Evolutionary conservation across 2,113 vertebrate species (phyloP), one percentile per base, ranked within the genome.

Genomic region (Plestiodon gilberti): DNA sequence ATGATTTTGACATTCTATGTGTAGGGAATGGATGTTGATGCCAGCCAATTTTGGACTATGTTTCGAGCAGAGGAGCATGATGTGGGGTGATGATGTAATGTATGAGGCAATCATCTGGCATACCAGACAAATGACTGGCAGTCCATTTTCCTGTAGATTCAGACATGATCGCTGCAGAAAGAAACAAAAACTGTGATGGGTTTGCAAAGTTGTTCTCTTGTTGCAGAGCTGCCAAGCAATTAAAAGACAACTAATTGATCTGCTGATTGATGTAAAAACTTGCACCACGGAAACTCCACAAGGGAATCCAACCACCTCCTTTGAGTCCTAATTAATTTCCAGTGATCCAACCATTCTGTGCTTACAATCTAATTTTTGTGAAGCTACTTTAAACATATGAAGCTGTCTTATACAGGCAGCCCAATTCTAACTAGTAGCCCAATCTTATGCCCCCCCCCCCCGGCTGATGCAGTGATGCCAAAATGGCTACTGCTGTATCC

Each of bases 51-150:
- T 43, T 59, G 0, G n/a, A n/a, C 11, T 10, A 23, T 57, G 23
- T 64, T 28, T 35, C 82, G 57, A 82, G 25, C 83, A 69, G 64
- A 59, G 15, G 22, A 90, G 43, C 87, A 76, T n/a, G 76, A 43
- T 43, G 52, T 25, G 82, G 2, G 65, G 13, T 48, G 28, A 6
- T 33, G 52, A 6, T 33, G 52, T 57, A 22, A 81, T 65, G 10
- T 48, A 11, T 40, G 61, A 43, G 43, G 15, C 40, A 22, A 74
- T 14, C 13, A 10, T 11, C 57, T 55, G 84, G 86, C 28, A 76
- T 2, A 17, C 17, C 28, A 20, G 28, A 17, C 64, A 48, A n/a
- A 20, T 48, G 62, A 48, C 25, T 48, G 40, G 38, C 5, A 14
- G 78, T 71, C 70, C 61, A 74, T 82, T 48, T 92, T 40, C 52